Evolutionary conservation across 2,888 invertebrate genomes (phyloP).

Genomic region (Cremastobaeus sp.): DNA sequence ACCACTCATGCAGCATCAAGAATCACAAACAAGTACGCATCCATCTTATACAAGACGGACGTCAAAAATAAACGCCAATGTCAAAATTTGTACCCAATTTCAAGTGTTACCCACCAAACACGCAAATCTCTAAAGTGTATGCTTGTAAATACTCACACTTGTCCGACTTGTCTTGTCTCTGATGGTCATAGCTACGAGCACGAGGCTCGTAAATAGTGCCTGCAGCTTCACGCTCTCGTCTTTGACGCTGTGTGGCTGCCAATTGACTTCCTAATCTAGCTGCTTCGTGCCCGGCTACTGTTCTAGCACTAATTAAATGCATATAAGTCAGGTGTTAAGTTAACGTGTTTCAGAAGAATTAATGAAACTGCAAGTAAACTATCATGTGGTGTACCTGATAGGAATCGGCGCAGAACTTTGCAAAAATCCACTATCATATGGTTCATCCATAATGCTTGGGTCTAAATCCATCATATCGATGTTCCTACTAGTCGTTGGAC

Average conservation of each 20-base stretch:
- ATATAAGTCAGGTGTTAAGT: not conserved
- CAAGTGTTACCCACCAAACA: constrained; percentile 56
- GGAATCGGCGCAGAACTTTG: constrained; percentile 77
- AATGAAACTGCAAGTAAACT: not conserved
- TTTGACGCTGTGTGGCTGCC: constrained; percentile 77
- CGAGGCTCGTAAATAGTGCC: constrained; percentile 80
- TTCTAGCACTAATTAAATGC: constrained; percentile 77
- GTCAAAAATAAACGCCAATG: constrained; percentile 27
- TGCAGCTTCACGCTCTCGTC: constrained; percentile 72
- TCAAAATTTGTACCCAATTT: constrained; percentile 40
- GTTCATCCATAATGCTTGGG: constrained; percentile 77
- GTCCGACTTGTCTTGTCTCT: constrained; percentile 79
- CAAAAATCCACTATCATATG: constrained; percentile 76
- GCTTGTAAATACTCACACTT: constrained; percentile 76
- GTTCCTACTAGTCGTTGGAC: constrained; percentile 74
- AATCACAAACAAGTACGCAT: constrained; percentile 46
- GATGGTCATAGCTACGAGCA: constrained; percentile 84
- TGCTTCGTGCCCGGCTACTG: constrained; percentile 90
- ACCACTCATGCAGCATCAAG: constrained; percentile 52
- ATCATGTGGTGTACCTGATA: constrained; percentile 69
- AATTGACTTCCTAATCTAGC: constrained; percentile 83
- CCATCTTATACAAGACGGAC: constrained; percentile 26
- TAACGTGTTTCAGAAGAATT: not conserved
- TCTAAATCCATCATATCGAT: constrained; percentile 78
- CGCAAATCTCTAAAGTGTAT: constrained; percentile 23